Conservation (phyloP, 2,797 vertebrate genomes). For the Sebastes miniatus region DNA sequence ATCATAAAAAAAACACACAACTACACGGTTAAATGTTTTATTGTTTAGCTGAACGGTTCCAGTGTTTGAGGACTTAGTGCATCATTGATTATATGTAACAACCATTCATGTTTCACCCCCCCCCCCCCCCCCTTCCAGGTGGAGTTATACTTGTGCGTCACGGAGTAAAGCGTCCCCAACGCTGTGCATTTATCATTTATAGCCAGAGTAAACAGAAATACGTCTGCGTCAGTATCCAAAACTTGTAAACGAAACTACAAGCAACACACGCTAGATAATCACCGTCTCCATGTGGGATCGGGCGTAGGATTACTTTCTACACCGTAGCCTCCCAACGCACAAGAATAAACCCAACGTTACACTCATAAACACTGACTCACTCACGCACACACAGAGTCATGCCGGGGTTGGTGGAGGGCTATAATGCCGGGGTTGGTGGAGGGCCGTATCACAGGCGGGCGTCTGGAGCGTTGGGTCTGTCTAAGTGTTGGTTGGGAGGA, state of each 20-base stretch:
- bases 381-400: conserved; percentile 23
- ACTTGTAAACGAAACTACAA: neutral
- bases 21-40: conserved; percentile 29
- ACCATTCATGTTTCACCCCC: conserved; percentile 28
- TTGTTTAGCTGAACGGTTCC: conserved; percentile 47
- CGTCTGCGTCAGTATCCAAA: neutral
- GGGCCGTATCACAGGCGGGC: conserved; percentile 85
- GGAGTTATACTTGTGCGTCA: conserved; percentile 18
- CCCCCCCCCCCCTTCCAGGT: conserved; percentile 15
- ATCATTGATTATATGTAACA: conserved; percentile 53
- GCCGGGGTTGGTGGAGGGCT: too few relatives aligned
- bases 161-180: neutral
- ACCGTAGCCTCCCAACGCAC: neutral
- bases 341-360: conserved; percentile 48
- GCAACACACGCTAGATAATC: neutral
- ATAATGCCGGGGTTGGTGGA: conserved; percentile 41
- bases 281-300: neutral
- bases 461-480: conserved; percentile 80
- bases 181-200: neutral
- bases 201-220: neutral
- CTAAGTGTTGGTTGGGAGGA: conserved; percentile 53
- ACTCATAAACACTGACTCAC: conserved; percentile 44
- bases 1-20: neutral
- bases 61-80: conserved; percentile 60
- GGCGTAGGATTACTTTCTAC: neutral